These are phyloP conservation scores for Rhogogaster chlorosoma DNA, from an alignment of 2,888 invertebrate genomes.

Conservation along the genomic window DNA sequence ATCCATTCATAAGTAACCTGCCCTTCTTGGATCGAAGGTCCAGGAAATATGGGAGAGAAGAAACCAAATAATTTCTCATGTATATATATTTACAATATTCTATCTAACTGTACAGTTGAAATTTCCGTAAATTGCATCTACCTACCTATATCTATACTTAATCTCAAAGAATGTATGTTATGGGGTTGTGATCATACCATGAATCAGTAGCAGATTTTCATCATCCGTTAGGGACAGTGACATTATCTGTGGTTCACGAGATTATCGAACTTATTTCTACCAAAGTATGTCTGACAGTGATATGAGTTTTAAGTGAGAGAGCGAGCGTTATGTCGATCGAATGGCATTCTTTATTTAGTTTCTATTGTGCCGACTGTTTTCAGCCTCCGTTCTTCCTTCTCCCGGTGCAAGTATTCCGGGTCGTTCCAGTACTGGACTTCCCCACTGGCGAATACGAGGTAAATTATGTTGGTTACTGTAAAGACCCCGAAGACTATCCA, in stretches of 20 bases:
- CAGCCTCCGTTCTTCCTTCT: background rate
- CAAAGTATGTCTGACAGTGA: background rate
- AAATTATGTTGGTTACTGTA: conserved; percentile 84
- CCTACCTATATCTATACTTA: background rate
- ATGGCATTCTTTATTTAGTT: background rate
- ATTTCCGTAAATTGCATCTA: background rate
- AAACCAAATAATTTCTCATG: background rate
- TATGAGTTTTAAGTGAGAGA: background rate
- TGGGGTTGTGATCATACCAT: background rate
- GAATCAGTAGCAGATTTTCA: background rate
- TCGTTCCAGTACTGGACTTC: conserved; percentile 90
- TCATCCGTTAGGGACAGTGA: background rate
- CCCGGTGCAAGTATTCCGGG: conserved; percentile 69
- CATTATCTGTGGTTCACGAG: background rate
- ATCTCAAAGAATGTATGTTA: background rate
- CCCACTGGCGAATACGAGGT: conserved; percentile 86
- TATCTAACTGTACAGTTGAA: background rate
- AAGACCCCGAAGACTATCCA: conserved; percentile 89
- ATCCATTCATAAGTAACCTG: background rate
- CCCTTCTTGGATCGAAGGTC: too few relatives aligned
- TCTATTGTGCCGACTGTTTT: background rate
- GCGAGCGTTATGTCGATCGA: background rate
- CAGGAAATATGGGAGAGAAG: background rate
- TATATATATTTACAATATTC: background rate
- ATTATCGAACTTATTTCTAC: background rate